phyloP scores from a whole-genome alignment of 1,140 invertebrate genomes.

The Solenopsis fugax region DNA sequence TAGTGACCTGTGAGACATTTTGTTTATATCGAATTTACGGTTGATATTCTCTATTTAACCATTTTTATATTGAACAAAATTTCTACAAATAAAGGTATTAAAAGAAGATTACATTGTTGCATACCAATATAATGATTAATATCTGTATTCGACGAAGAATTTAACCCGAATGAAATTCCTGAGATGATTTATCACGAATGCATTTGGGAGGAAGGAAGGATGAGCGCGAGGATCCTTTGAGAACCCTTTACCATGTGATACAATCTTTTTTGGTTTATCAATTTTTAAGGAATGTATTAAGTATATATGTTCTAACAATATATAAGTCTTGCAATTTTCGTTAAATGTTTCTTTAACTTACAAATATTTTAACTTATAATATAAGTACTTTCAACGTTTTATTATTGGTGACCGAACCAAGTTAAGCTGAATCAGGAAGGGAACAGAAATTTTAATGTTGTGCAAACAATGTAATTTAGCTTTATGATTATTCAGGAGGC shows the following conservation, averaged over 20 bases:
- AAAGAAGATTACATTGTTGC: conserved; percentile 6
- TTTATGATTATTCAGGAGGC: conserved; percentile 36
- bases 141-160: conserved; percentile 57
- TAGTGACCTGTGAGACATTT: too few relatives aligned
- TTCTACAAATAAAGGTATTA: neutral
- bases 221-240: conserved; percentile 31
- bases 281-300: neutral
- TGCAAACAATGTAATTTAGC: conserved; percentile 33
- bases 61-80: neutral
- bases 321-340: neutral
- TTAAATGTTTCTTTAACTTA: neutral
- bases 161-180: conserved; percentile 58
- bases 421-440: conserved; percentile 13
- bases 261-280: neutral
- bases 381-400: neutral
- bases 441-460: conserved; percentile 29
- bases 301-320: neutral
- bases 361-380: neutral
- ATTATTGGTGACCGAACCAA: neutral
- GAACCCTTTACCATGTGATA: neutral
- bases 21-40: too few relatives aligned
- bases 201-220: conserved; percentile 64
- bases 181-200: conserved; percentile 78
- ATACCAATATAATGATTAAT: conserved; percentile 56
- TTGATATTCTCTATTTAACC: neutral